A percentile compares a stretch with the other conserved stretches of the same genome.
Evolutionary conservation across 2,797 vertebrate species (phyloP).

Genomic region (Ciconia nigra): DNA sequence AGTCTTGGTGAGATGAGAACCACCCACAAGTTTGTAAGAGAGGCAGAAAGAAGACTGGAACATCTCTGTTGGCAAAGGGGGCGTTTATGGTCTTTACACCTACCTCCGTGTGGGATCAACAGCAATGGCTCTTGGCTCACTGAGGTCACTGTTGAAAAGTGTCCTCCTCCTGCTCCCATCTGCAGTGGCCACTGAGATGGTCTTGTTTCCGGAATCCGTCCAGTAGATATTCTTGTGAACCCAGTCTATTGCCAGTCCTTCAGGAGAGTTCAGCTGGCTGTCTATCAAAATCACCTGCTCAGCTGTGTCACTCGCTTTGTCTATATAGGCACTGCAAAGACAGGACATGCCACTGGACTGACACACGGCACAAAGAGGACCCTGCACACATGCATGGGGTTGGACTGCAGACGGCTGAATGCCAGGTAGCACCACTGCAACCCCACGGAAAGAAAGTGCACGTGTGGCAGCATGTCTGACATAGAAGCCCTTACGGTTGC

Average conservation of each 20-base stretch:
- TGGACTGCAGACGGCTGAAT: background rate
- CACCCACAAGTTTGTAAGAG: background rate
- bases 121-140: slow-evolving; percentile 92
- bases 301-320: slow-evolving; percentile 89
- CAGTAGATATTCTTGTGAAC: slow-evolving; percentile 98
- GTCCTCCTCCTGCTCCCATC: slow-evolving; percentile 90
- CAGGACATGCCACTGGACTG: background rate
- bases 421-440: background rate
- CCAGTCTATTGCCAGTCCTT: slow-evolving; percentile 97
- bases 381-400: accelerated
- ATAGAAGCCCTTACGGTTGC: background rate
- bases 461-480: accelerated
- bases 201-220: slow-evolving; percentile 97
- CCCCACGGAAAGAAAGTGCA: background rate
- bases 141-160: slow-evolving; percentile 87
- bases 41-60: background rate
- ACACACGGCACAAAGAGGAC: accelerated
- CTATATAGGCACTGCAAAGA: slow-evolving; percentile 87
- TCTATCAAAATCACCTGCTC: slow-evolving; percentile 90
- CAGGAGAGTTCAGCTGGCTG: slow-evolving; percentile 88
- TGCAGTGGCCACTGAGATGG: slow-evolving; percentile 90
- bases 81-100: slow-evolving; percentile 11
- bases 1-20: background rate
- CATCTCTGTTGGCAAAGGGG: accelerated
- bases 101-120: slow-evolving; percentile 94